phyloP scores from a whole-genome alignment of 2,888 invertebrate species.

The Idaea dimidiata region DNA sequence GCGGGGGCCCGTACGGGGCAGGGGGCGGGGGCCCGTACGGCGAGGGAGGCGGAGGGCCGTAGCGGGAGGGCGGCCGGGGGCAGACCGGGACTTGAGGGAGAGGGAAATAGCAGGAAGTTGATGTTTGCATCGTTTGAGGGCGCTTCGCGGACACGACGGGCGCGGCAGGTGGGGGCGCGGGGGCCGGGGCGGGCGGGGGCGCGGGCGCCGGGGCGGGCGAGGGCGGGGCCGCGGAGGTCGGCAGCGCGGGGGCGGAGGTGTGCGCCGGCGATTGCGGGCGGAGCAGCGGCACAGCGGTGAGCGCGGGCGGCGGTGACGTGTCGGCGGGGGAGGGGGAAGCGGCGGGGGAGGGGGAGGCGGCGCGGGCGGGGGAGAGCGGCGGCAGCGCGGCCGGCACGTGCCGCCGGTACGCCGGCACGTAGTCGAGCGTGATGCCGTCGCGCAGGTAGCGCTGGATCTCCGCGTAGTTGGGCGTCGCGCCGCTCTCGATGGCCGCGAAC shows the following conservation, averaged over 20 bases:
- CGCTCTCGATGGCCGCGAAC: constrained; percentile 65
- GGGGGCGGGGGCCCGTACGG: too few species aligned
- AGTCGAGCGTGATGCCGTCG: constrained; percentile 67
- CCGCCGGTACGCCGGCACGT: constrained; percentile 60
- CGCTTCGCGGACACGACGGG: too few species aligned
- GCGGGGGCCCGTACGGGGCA: too few species aligned
- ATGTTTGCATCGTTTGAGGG: too few species aligned
- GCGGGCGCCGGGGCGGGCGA: constrained; percentile 1
- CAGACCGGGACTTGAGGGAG: too few species aligned
- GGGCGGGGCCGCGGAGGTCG: constrained; percentile 1
- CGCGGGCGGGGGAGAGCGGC: constrained; percentile 12
- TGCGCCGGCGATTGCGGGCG: constrained; percentile 6
- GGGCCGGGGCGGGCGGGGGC: constrained; percentile 1
- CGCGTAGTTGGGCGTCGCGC: constrained; percentile 61
- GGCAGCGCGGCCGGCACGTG: constrained; percentile 56
- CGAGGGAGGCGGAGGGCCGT: too few species aligned
- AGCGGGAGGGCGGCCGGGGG: too few species aligned
- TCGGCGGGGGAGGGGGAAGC: constrained; percentile 14
- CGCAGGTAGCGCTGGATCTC: constrained; percentile 63
- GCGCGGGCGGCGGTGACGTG: constrained; percentile 12
- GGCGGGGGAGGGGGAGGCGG: constrained; percentile 9
- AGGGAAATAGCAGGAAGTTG: too few species aligned
- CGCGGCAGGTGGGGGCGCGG: not conserved
- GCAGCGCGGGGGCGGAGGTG: constrained; percentile 2
- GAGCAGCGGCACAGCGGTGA: constrained; percentile 8